Percentiles rank a stretch among this genome's conserved stretches.
Evolutionary conservation across 2,888 invertebrate genomes (phyloP).

Genomic region (Drosophila paranaensis): DNA sequence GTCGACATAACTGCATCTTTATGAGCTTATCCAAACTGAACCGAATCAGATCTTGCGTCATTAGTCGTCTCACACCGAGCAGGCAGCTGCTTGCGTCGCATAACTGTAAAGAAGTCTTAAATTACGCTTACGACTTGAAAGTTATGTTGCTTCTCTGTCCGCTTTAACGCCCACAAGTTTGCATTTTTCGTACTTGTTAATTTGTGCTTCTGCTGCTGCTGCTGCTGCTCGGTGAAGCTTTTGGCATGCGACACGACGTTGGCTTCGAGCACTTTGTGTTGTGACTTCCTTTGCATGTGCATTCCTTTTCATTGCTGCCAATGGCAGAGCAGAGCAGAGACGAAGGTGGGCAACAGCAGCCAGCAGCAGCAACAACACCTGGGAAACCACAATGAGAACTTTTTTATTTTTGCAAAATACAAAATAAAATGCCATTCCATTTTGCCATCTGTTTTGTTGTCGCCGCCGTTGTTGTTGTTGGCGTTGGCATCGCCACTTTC

Average conservation of each 20-base stretch:
- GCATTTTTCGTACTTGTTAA: not conserved
- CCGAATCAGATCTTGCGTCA: slow-evolving; percentile 7
- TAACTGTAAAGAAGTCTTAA: slow-evolving; percentile 52
- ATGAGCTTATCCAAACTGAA: slow-evolving; percentile 11
- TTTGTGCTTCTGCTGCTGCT: not conserved
- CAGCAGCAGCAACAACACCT: too few relatives aligned
- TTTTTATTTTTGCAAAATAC: slow-evolving; percentile 31
- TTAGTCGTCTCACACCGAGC: slow-evolving; percentile 16
- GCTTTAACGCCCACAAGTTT: slow-evolving; percentile 4
- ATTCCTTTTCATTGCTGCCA: slow-evolving; percentile 61
- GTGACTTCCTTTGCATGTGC: slow-evolving; percentile 65
- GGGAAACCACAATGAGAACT: slow-evolving; percentile 61
- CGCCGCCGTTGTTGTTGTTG: slow-evolving; percentile 40
- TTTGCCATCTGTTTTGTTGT: slow-evolving; percentile 71
- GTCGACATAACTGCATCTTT: slow-evolving; percentile 24
- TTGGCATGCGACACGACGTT: slow-evolving; percentile 46
- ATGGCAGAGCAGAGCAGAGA: not conserved
- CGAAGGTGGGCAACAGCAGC: slow-evolving; percentile 15
- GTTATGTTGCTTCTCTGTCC: not conserved
- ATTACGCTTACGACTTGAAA: slow-evolving; percentile 47
- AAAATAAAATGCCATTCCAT: slow-evolving; percentile 68
- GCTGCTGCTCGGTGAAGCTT: slow-evolving; percentile 9
- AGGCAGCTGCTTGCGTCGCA: slow-evolving; percentile 1
- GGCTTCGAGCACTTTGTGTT: slow-evolving; percentile 28
- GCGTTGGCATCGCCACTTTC: slow-evolving; percentile 49